Base-by-base conservation (phyloP, 2,888 invertebrate genomes). In the Chaitophorus viminalis region DNA sequence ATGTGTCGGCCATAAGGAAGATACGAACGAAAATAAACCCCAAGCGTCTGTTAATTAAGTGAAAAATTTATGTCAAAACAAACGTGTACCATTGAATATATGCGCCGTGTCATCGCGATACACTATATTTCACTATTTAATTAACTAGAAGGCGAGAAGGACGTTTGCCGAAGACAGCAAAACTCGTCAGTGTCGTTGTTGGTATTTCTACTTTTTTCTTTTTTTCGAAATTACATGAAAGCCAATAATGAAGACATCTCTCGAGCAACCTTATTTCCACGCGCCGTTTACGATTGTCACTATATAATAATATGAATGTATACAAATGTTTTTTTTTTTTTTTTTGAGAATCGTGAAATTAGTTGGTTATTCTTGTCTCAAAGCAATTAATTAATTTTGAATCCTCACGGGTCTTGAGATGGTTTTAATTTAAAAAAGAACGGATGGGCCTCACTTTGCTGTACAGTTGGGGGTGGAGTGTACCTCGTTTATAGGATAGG, bases 31-130 rank as follows among this genome's bases (percentile, higher is more conserved):
- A 87, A 87, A 87, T 87, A 87, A 87, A 87, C 78, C 77, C 52
- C 68, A n/a, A 70, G 54, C 39, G 70, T 33, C 54, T 46, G 81
- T 87, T 81, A 87, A 87, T 87, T 87, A 87, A 87, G 72, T 87
- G 87, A 87, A 87, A 87, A 87, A 87, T 87, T 60, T 81, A 81
- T 65, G 87, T 87, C 87, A 87, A 81, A 87, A 87, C 87, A 87
- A 87, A 87, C 87, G 79, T 81, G 60, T 74, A 17, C 87, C 65
- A 29, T 85, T 85, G 77, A 77, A 77, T 75, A 65, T 84, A 76
- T 68, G 77, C n/a, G 36, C 74, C n/a, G 46, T 52, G 76, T 77
- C 76, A 68, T n/a, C 86, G 21, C 36, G n/a, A 29, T 82, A 72
- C 76, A 60, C 81, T 54, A 87, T 87, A 87, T 87, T 87, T 87